phyloP scores from a whole-genome alignment of 1,140 invertebrate genomes.

The Dolichoris vasculosae region DNA sequence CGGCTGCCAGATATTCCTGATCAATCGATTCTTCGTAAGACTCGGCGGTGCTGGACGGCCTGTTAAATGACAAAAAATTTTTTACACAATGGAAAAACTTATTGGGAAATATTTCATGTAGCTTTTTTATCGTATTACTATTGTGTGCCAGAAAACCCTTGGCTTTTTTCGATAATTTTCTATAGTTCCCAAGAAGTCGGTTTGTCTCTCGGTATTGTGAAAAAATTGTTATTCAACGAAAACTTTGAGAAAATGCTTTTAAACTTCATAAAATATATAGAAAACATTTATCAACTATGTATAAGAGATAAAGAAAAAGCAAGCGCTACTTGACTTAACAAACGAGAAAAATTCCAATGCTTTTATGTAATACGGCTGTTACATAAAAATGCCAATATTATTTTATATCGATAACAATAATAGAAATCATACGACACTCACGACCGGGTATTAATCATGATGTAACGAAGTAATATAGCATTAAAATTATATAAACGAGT shows the following conservation, averaged over 20 bases:
- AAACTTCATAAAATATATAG: neutral
- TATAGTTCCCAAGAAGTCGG: neutral
- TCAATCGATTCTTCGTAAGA: slow-evolving; percentile 75
- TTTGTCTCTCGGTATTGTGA: too few species aligned
- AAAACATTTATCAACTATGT: neutral
- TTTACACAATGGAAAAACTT: neutral
- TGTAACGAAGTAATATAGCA: too few species aligned
- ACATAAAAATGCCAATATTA: too few species aligned
- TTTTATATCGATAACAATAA: too few species aligned
- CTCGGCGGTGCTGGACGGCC: slow-evolving; percentile 80
- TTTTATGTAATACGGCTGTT: too few species aligned
- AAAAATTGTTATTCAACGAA: neutral
- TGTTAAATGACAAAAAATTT: slow-evolving; percentile 47
- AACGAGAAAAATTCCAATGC: too few species aligned
- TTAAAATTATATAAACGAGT: too few species aligned
- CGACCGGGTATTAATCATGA: too few species aligned
- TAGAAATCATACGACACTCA: too few species aligned
- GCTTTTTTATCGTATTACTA: neutral
- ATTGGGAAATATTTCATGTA: slow-evolving; percentile 20
- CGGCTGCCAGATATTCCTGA: slow-evolving; percentile 83
- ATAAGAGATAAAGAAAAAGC: too few species aligned
- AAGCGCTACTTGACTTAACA: too few species aligned
- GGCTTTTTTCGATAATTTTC: neutral
- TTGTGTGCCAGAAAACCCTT: neutral
- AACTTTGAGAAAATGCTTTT: neutral